Evolutionary conservation across 2,888 invertebrate genomes (phyloP).

Genomic region (Drosophila nigritarsus): DNA sequence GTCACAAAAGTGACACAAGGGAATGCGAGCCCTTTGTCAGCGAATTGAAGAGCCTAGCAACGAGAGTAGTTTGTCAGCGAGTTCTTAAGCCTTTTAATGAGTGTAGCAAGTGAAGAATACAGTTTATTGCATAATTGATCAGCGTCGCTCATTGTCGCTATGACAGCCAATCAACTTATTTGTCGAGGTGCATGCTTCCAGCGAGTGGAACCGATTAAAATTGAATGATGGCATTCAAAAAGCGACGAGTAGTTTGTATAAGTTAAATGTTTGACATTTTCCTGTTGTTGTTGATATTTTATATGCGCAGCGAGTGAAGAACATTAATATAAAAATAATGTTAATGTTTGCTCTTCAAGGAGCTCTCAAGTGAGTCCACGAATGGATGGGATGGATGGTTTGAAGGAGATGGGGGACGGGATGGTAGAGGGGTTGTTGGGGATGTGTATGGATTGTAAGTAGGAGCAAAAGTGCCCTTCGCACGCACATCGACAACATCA

Average conservation of each 20-base stretch:
- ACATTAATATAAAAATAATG: constrained; percentile 80
- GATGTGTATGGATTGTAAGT: constrained; percentile 11
- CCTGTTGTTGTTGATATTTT: constrained; percentile 26
- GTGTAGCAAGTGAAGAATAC: background rate
- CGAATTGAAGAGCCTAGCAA: background rate
- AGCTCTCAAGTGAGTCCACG: constrained; percentile 36
- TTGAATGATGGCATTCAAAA: constrained; percentile 54
- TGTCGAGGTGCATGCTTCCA: constrained; percentile 8
- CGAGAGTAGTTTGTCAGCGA: no score
- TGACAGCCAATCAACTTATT: constrained; percentile 11
- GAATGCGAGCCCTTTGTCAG: constrained; percentile 1
- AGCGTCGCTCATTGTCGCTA: background rate
- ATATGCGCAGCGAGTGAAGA: constrained; percentile 46
- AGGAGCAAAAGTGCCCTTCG: constrained; percentile 48
- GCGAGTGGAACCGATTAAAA: constrained; percentile 50
- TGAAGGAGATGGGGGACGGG: background rate
- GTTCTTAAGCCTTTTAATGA: background rate
- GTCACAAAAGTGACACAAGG: background rate
- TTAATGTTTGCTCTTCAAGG: constrained; percentile 66
- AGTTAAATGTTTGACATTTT: constrained; percentile 26
- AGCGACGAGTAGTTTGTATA: constrained; percentile 28
- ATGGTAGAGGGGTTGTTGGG: background rate
- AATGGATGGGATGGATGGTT: constrained; percentile 2
- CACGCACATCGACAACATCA: constrained; percentile 62
- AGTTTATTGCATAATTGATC: constrained; percentile 2